A percentile compares a stretch with the other conserved stretches of the same genome.
These are phyloP conservation scores for Hyphantria cunea DNA, from an alignment of 1,140 invertebrate species.

Conservation along the genomic window DNA sequence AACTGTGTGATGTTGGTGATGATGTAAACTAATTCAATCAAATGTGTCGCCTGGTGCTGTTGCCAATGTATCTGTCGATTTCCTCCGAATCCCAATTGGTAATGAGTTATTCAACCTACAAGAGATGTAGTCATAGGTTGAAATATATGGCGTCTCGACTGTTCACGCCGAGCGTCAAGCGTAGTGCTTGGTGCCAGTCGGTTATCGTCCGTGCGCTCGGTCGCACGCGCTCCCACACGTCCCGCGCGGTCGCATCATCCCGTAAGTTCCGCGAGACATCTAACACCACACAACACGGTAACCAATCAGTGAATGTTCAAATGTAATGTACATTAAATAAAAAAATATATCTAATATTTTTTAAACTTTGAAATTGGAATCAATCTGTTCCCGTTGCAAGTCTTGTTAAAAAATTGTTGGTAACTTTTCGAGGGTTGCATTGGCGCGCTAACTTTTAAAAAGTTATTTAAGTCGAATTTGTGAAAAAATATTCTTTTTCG, in stretches of 20 bases:
- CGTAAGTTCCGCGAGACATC: constrained; percentile 47
- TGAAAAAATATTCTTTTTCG: constrained; percentile 21
- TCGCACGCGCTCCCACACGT: constrained; percentile 31
- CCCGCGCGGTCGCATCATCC: constrained; percentile 29
- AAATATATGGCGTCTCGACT: constrained; percentile 3
- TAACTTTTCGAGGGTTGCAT: constrained; percentile 22
- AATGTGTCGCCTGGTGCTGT: not conserved
- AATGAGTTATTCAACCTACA: constrained; percentile 24
- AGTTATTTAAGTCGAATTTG: constrained; percentile 21
- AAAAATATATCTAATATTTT: too few relatives aligned
- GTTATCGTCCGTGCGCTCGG: constrained; percentile 31
- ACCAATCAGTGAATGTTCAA: constrained; percentile 32
- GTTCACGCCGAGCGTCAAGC: constrained; percentile 2
- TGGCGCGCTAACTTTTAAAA: constrained; percentile 14
- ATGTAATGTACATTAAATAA: constrained; percentile 5
- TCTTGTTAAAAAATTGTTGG: constrained; percentile 20
- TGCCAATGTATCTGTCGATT: constrained; percentile 16
- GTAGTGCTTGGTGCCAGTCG: constrained; percentile 26
- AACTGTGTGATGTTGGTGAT: too few relatives aligned
- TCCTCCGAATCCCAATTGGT: constrained; percentile 8
- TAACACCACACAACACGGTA: constrained; percentile 39
- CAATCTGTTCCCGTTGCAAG: constrained; percentile 13
- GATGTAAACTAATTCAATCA: too few relatives aligned
- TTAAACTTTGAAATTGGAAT: constrained; percentile 20
- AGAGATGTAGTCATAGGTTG: constrained; percentile 20